Evolutionary conservation across 2,113 vertebrate species (phyloP), one percentile per base, ranked within the genome.

Genomic region (Panthera tigris): DNA sequence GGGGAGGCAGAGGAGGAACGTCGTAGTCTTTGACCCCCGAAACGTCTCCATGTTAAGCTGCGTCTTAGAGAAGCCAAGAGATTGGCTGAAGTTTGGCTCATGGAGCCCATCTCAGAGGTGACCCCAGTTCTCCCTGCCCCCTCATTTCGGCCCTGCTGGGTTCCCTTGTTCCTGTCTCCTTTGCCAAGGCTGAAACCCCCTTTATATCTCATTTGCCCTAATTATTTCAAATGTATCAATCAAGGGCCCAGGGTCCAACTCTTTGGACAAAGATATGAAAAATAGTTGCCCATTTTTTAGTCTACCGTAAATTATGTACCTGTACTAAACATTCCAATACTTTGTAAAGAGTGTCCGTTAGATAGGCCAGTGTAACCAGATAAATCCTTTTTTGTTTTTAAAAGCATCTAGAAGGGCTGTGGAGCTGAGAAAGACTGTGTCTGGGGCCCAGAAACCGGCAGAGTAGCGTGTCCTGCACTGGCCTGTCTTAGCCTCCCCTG

Each of bases 171-270:
- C 18, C n/a, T 50, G 48, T 89, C 41, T n/a, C 80, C 36, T 96
- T 76, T 81, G 41, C 82, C 25, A 10, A 6, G 14, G 12, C 41
- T 48, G 78, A 85, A 93, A 19, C 29, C 18, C 36, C 41, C 23
- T 68, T 36, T 79, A 3, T 92, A 23, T 91, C 48, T 92, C 52
- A 39, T 66, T 95, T 61, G 25, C 45, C 66, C 84, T 92, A 33
- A 76, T 94, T 95, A 50, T 50, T 65, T 83, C 93, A 55, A 93
- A 31, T 90, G 31, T 80, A 79, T 76, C 86, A 16, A 78, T 74
- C 29, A 63, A 82, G 33, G 15, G 23, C 68, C 74, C 48, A 21
- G 76, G 85, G 36, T 66, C 81, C 57, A 65, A 18, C n/a, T 92
- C 31, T 97, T 71, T 39, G 18, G 50, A 78, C 68, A 96, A 86